Evolutionary conservation across 2,888 invertebrate genomes (phyloP), one percentile per base, ranked within the genome.

Genomic region (Aporophyla nigra): DNA sequence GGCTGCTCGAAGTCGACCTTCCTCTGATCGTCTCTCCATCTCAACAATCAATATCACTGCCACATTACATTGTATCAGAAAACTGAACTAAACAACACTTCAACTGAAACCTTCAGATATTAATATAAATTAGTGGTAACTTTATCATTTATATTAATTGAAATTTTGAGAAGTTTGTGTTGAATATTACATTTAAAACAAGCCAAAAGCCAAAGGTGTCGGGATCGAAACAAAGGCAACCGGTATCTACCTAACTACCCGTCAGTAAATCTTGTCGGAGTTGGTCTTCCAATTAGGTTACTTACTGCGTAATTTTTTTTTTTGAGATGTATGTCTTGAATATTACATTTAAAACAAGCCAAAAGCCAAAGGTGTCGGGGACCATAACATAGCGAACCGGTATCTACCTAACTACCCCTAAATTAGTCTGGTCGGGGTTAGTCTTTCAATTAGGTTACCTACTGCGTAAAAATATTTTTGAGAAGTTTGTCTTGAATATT

Each of bases 21-120:
- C 96, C 85, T 96, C 96, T 81, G 90, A 87, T 85, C 95, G 92
- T 84, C 93, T 95, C 94, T 96, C 96, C 96, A 96, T 96, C 85
- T 93, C 95, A 93, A 80, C 92, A 92, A 90, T 90, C 87, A 83
- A 91, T 92, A 88, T 85, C 90, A 92, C 91, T 80, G 86, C 82
- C 90, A 92, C 91, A 87, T 93, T 90, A 92, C 92, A 93, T 94
- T 87, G 90, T 93, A 90, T 85, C 80, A 77, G 77, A 74, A 74
- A 65, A 59, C 71, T 59, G n/a, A 70, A 83, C 69, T 66, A 72
- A 70, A 68, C 51, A 61, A 76, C 83, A 84, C 86, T 85, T 80
- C 19, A 81, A 85, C 76, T 71, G 46, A 61, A 78, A 76, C 78
- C 76, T 69, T 33, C 40, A 63, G 46, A 76, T 21, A 40, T 78